Percentiles rank a stretch among this genome's conserved stretches.
phyloP scores from a whole-genome alignment of 1,140 invertebrate genomes.

The Scaptomyza montana region DNA sequence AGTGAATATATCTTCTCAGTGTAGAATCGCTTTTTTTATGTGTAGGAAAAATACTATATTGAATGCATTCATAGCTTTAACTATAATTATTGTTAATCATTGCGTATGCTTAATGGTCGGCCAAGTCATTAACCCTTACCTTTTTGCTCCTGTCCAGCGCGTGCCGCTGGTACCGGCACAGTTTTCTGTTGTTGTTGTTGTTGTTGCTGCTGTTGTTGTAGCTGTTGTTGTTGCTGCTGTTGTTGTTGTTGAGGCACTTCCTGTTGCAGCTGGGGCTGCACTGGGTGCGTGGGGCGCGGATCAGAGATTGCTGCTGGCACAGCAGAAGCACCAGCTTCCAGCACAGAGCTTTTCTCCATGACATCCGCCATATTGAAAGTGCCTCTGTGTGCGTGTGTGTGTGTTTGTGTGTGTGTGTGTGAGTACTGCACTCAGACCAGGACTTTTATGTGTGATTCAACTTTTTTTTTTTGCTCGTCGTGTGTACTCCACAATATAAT shows the following conservation, averaged over 20 bases:
- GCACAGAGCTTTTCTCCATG: slow-evolving; percentile 81
- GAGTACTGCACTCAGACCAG: slow-evolving; percentile 64
- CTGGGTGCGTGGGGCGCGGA: slow-evolving; percentile 42
- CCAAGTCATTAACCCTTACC: slow-evolving; percentile 58
- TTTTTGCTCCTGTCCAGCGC: slow-evolving; percentile 70
- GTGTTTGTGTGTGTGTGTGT: slow-evolving; percentile 33
- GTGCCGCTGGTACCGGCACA: slow-evolving; percentile 42
- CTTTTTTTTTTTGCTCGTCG: slow-evolving; percentile 34
- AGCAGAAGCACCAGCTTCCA: slow-evolving; percentile 78
- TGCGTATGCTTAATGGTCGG: slow-evolving; percentile 67
- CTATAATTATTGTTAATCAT: slow-evolving; percentile 37
- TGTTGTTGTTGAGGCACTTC: slow-evolving; percentile 36
- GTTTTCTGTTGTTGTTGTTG: slow-evolving; percentile 36
- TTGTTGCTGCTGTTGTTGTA: slow-evolving; percentile 28
- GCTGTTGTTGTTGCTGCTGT: slow-evolving; percentile 40
- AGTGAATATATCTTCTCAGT: neutral
- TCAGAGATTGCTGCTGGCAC: slow-evolving; percentile 53
- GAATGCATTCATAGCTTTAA: slow-evolving; percentile 26
- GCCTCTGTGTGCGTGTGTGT: slow-evolving; percentile 45
- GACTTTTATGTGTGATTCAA: slow-evolving; percentile 51
- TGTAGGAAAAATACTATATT: neutral
- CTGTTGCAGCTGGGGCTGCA: slow-evolving; percentile 44
- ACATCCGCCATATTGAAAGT: slow-evolving; percentile 82
- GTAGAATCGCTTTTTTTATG: neutral
- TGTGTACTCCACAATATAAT: slow-evolving; percentile 48